Base-by-base conservation (phyloP, 1,140 invertebrate genomes). In the Manduca sexta region DNA sequence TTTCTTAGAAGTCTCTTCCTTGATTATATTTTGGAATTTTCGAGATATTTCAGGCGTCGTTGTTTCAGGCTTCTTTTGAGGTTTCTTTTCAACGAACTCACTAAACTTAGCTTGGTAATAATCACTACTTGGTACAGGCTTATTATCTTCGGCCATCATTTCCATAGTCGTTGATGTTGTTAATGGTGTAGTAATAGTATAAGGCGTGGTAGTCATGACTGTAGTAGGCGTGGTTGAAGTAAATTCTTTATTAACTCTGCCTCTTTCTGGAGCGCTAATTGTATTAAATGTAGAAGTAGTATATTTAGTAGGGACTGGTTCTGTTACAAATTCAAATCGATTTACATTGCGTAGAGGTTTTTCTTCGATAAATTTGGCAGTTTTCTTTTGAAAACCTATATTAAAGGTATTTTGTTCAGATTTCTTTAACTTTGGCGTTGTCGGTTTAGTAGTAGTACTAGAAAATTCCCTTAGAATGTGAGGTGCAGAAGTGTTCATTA, bases 341-440 rank as follows among this genome's bases (percentile, higher is more conserved):
- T 81, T 74, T 30, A 69, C 45, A 52, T 57, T 69, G 30, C 62
- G 57, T 10, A 63, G 35, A 26, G 67, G 71, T 54, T 74, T 77
- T 39, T 75, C 67, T 42, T 69, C 51, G 8, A 38, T 46, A 55
- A 64, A 71, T 56, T 71, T 74, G 12, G 60, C 15, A 40, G 66
- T 64, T 64, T 77, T 83, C 43, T 74, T 83, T 48, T 75, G 67
- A 46, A 67, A 74, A 10, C 79, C 81, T 51, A 84, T 84, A 49
- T 81, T 74, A 13, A 84, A 69, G 16, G 69, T 49, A 53, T 70
- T 64, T 56, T 83, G 69, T 38, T 67, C 64, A 40, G 49, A 46
- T 44, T 55, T 55, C 37, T 55, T 37, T 21, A 26, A 31, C 15
- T 4, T 26, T 18, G 39, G 39, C 38, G 57, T 49, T 8, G 58